Evolutionary conservation across 2,113 vertebrate genomes (phyloP), one percentile per base, ranked within the genome.

Genomic region (Scortum barcoo): DNA sequence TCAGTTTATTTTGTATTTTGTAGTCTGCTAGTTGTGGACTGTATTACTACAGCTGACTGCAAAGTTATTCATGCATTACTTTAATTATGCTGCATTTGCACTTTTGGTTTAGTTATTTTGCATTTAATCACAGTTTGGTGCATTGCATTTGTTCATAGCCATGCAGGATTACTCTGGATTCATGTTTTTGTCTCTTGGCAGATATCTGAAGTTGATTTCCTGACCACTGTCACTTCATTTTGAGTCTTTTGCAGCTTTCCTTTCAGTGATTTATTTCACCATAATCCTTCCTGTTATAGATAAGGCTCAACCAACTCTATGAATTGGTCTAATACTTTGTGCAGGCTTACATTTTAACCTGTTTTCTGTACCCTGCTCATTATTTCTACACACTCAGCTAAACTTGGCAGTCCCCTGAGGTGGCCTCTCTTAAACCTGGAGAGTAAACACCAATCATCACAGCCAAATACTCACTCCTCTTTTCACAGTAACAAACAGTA

Each of bases 341-440:
- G 16, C 6, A 57, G 20, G 4, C 3, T 76, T 83, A 54, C 30
- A 65, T 68, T 83, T 78, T 26, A 76, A 81, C 80, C 51, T 56
- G 16, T 57, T 70, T 30, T 26, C 12, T 48, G 54, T 20, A 20
- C 66, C 17, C 17, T 83, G 66, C n/a, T 71, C 36, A 58, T 53
- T 68, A 44, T 82, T 75, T 71, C 36, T 51, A 13, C 33, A 2
- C 38, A 57, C 60, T 76, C 22, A 61, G 40, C 42, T 61, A 13
- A 60, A 78, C 12, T 28, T 63, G 40, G 7, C 28, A 17, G 57
- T 63, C n/a, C 50, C 40, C 17, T 74, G 16, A 61, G 38, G 19
- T 86, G 72, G 70, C 80, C 85, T 60, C 38, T 63, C 1, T 44
- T 42, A 63, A 62, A 78, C 46, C 42, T 71, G 40, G n/a, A 79